Conservation (phyloP, 2,888 invertebrate genomes). For the Mermis nigrescens region DNA sequence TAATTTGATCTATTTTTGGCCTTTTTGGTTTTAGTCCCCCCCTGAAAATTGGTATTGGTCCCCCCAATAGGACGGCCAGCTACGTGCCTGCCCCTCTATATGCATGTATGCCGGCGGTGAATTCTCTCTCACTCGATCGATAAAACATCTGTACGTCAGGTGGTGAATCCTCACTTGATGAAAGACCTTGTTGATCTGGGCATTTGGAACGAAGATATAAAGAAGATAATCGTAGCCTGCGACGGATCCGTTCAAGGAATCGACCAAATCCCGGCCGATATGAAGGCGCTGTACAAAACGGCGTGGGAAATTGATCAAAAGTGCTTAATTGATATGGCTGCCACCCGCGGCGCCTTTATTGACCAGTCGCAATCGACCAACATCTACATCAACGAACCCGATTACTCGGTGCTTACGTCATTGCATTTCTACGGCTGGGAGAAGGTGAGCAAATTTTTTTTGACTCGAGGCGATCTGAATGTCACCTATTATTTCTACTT, state of each 20-base stretch:
- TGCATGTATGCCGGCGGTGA: no score
- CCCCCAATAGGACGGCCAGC: no score
- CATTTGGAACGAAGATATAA: constrained; percentile 86
- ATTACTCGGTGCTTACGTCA: constrained; percentile 74
- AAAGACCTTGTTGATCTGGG: constrained; percentile 72
- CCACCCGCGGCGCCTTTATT: constrained; percentile 88
- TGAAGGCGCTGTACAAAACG: constrained; percentile 39
- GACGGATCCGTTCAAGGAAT: constrained; percentile 66
- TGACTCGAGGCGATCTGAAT: no score
- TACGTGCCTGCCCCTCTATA: no score
- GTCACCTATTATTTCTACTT: no score
- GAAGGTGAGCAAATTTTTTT: constrained; percentile 45
- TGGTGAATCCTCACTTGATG: constrained; percentile 85
- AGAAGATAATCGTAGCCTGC: constrained; percentile 69
- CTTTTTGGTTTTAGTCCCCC: no score
- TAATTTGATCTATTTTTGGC: no score
- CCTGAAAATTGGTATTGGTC: no score
- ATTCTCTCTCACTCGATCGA: neutral
- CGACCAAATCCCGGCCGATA: constrained; percentile 25
- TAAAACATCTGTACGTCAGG: constrained; percentile 39
- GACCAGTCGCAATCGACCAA: constrained; percentile 97
- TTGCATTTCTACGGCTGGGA: constrained; percentile 98
- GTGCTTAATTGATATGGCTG: constrained; percentile 80
- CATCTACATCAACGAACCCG: constrained; percentile 83
- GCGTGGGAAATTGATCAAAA: constrained; percentile 52